Evolutionary conservation across 53 echinoderm and acorn worm genomes (phyloP).

Genomic region (Paelopatides confundens): DNA sequence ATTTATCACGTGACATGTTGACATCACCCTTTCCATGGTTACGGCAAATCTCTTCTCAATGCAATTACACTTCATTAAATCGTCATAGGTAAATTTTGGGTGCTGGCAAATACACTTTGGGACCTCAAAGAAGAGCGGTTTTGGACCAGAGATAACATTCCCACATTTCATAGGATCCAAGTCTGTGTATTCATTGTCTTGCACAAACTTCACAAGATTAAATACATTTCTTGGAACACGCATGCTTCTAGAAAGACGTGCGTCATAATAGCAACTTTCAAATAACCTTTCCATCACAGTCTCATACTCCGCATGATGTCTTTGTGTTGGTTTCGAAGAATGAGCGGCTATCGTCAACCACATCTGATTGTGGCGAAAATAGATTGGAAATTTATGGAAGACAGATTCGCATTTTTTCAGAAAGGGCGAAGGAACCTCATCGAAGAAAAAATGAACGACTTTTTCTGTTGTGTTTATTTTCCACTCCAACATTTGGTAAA

Average conservation of each 20-base stretch:
- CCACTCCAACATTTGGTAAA: not conserved
- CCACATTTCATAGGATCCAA: not conserved
- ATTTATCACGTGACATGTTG: not conserved
- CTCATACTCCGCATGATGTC: not conserved
- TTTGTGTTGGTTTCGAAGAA: slow-evolving; percentile 11
- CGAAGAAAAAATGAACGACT: not conserved
- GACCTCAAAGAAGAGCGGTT: slow-evolving; percentile 14
- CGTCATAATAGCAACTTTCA: not conserved
- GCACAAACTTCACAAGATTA: not conserved
- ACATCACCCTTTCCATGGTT: not conserved
- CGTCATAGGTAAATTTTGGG: not conserved
- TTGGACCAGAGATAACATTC: slow-evolving; percentile 11
- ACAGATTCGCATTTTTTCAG: slow-evolving; percentile 1
- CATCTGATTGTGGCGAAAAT: not conserved
- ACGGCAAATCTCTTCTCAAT: not conserved
- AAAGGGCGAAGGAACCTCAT: not conserved
- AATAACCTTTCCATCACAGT: not conserved
- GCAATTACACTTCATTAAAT: not conserved
- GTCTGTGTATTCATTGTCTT: not conserved
- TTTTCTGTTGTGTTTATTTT: not conserved
- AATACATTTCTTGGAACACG: slow-evolving; percentile 15
- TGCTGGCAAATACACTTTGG: not conserved
- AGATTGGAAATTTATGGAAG: not conserved
- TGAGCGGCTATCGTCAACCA: not conserved
- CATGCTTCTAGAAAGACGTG: not conserved